A percentile compares a stretch with the other conserved stretches of the same genome.
These are phyloP conservation scores for Ictidomys tridecemlineatus DNA, from an alignment of 2,113 vertebrate genomes.

Conservation along the genomic window DNA sequence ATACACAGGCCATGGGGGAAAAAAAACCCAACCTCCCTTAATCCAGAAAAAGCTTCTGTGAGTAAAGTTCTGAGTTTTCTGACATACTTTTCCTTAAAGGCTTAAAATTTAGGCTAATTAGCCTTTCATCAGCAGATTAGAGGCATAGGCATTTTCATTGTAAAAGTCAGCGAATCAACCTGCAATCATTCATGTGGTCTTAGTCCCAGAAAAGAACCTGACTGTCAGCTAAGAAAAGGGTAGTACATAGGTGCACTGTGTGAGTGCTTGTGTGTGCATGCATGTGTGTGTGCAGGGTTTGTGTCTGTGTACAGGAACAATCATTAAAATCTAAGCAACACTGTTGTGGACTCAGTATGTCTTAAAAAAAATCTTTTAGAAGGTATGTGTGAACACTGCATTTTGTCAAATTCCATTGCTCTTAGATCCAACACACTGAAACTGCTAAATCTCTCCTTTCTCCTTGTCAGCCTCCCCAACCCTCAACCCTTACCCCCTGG, in stretches of 20 bases:
- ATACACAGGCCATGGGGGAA: not conserved
- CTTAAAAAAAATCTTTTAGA: not conserved
- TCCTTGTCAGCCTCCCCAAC: not conserved
- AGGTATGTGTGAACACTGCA: not conserved
- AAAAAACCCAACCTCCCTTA: not conserved
- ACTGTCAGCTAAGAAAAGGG: not conserved
- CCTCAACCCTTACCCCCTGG: not conserved
- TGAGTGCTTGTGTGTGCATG: not conserved
- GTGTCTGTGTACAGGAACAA: not conserved
- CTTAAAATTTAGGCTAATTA: conserved; percentile 56
- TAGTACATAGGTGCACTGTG: not conserved
- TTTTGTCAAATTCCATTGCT: not conserved
- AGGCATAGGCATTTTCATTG: not conserved
- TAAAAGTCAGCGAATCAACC: not conserved
- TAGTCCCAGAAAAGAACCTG: conserved; percentile 1
- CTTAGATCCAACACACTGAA: not conserved
- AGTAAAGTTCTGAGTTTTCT: not conserved
- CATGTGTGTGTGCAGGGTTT: not conserved
- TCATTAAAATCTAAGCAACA: not conserved
- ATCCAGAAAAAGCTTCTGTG: not conserved
- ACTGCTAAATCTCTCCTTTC: not conserved
- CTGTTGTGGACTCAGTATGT: not conserved
- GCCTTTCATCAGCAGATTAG: conserved; percentile 40
- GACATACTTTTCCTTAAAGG: not conserved
- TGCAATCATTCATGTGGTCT: not conserved